These are phyloP conservation scores for Meteorus cinctellus DNA, from an alignment of 2,888 invertebrate genomes.

Conservation along the genomic window DNA sequence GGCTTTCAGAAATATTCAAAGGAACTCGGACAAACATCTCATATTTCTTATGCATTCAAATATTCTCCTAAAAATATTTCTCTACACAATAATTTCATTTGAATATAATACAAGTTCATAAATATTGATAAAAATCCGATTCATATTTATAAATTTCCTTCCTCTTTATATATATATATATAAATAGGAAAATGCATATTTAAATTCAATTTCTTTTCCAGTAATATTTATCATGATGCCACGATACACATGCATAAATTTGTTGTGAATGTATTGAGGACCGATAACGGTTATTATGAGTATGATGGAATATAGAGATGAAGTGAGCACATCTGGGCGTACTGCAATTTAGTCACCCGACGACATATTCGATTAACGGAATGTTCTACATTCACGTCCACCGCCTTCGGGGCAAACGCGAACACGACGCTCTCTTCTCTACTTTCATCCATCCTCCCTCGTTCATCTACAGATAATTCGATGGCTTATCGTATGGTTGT, in stretches of 20 bases:
- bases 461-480: slow-evolving; percentile 35
- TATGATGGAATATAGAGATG: slow-evolving; percentile 28
- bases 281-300: slow-evolving; percentile 22
- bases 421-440: slow-evolving; percentile 1
- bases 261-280: neutral
- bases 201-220: too few relatives aligned
- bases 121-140: too few relatives aligned
- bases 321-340: slow-evolving; percentile 30
- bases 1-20: too few relatives aligned
- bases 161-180: too few relatives aligned
- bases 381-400: slow-evolving; percentile 34
- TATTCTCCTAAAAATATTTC: too few relatives aligned
- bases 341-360: slow-evolving; percentile 28
- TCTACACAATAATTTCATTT: too few relatives aligned
- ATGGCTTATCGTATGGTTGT: slow-evolving; percentile 37
- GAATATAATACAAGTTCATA: too few relatives aligned
- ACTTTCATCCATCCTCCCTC: neutral
- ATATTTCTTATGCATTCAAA: too few relatives aligned
- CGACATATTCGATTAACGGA: slow-evolving; percentile 41
- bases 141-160: too few relatives aligned
- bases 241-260: neutral
- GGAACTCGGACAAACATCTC: too few relatives aligned
- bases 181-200: too few relatives aligned
- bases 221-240: neutral
- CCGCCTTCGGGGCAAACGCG: slow-evolving; percentile 24